phyloP scores from a whole-genome alignment of 2,797 vertebrate genomes.

The Acanthurus lineatus region DNA sequence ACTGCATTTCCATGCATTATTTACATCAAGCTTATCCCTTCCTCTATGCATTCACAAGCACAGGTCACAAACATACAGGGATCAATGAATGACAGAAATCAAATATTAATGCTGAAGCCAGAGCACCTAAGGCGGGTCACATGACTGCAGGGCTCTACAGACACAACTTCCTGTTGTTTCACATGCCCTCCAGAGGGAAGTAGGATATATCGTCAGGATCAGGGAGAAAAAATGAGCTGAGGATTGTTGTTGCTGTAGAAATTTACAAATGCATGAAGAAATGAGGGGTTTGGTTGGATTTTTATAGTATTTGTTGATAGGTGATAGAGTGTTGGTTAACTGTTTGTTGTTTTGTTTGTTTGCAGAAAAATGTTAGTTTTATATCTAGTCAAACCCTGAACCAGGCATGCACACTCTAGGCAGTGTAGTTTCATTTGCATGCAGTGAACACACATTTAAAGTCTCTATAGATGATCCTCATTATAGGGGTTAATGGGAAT shows the following conservation, averaged over 20 bases:
- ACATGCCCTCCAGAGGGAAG: conserved; percentile 34
- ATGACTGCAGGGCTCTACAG: conserved; percentile 43
- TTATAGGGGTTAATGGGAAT: conserved; percentile 35
- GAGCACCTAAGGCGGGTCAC: conserved; percentile 66
- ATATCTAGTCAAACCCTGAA: conserved; percentile 46
- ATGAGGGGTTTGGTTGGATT: conserved; percentile 24
- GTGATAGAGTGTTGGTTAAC: conserved; percentile 58
- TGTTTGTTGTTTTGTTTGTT: conserved; percentile 59
- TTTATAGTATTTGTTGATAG: conserved; percentile 41
- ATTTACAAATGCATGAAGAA: conserved; percentile 42
- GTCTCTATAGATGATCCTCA: conserved; percentile 8
- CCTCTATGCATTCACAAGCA: conserved; percentile 62
- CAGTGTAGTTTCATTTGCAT: conserved; percentile 11
- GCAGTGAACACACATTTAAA: conserved; percentile 13
- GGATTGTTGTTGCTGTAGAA: conserved; percentile 52
- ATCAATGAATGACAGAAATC: conserved; percentile 81
- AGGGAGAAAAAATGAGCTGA: background rate
- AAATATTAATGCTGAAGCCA: conserved; percentile 78
- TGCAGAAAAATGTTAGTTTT: conserved; percentile 46
- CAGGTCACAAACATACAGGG: conserved; percentile 74
- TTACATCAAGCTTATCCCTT: conserved; percentile 77
- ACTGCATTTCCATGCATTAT: conserved; percentile 83
- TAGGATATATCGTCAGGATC: conserved; percentile 38
- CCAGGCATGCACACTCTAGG: background rate
- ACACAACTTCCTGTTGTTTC: conserved; percentile 52